phyloP scores from a whole-genome alignment of 2,113 vertebrate genomes.

The Nyctibius bracteatus region DNA sequence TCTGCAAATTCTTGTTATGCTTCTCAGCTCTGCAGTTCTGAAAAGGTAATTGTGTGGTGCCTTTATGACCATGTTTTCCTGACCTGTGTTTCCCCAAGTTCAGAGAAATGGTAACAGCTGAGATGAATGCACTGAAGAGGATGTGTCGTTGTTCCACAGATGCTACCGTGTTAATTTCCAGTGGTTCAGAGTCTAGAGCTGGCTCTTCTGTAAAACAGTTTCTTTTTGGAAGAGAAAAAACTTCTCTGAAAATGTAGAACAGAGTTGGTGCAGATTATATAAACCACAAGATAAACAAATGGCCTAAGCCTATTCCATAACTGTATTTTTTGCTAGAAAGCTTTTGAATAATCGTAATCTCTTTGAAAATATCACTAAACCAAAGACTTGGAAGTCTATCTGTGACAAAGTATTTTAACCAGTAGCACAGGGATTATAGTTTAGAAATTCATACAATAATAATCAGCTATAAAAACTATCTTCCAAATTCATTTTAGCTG shows the following conservation, averaged over 20 bases:
- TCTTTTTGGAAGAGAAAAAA: background rate
- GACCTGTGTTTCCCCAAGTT: background rate
- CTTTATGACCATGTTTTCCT: background rate
- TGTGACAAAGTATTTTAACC: constrained; percentile 31
- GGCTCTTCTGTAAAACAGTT: background rate
- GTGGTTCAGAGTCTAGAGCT: background rate
- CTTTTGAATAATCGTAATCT: constrained; percentile 24
- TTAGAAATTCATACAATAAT: background rate
- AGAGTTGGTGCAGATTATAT: background rate
- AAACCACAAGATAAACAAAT: constrained; percentile 43
- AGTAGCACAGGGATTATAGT: background rate
- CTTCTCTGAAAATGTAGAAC: background rate
- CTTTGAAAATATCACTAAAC: constrained; percentile 1
- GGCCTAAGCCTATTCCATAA: background rate
- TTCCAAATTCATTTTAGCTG: background rate
- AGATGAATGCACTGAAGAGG: background rate
- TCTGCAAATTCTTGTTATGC: background rate
- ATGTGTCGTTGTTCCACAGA: background rate
- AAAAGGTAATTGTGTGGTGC: background rate
- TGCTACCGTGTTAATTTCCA: background rate
- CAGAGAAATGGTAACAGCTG: background rate
- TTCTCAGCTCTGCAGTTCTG: background rate
- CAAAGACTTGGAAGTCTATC: background rate
- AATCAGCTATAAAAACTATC: background rate
- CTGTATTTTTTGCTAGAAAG: constrained; percentile 27